Evolutionary conservation across 2,797 vertebrate genomes (phyloP), one percentile per base, ranked within the genome.

Genomic region (Halcyon chelicuti): DNA sequence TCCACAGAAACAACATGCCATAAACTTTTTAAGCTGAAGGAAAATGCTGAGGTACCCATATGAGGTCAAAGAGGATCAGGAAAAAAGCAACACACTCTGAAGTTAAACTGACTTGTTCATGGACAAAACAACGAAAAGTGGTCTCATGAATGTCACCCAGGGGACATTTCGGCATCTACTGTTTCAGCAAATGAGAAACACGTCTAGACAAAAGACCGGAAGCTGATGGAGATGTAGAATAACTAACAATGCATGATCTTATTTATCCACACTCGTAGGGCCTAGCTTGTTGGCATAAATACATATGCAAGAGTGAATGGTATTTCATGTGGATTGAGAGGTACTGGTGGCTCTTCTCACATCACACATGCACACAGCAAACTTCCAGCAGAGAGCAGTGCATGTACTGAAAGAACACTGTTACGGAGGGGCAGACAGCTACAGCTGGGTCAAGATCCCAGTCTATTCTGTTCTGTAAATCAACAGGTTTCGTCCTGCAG

Each of bases 311-410:
- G 35, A 49, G 39, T 6, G 4, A 54, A 68, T 25, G 46, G 8
- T 11, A 40, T 9, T 31, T 28, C 12, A 37, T 14, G 31, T 10
- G 70, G 55, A n/a, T 13, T 26, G 47, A 63, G 70, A 46, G 42
- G 29, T 75, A 40, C 33, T 0, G 3, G 10, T 54, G 42, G 26
- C 35, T 65, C 31, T 9, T 35, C 70, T 83, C 28, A 29, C 0
- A 2, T 29, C 54, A 74, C 31, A 23, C 10, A 11, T 1, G 4
- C 1, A 2, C 55, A 31, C 2, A 10, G 46, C 42, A 67, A 54
- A 12, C 44, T 89, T 93, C 95, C 96, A 97, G 94, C 85, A 97
- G 96, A 96, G 94, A 96, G 95, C 97, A 97, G 79, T 54, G 93
- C 40, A 12, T 22, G 51, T 90, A 49, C 73, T 87, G 47, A 70